Conservation (phyloP, 2,888 invertebrate species). For the Hoplodrina blanda region DNA sequence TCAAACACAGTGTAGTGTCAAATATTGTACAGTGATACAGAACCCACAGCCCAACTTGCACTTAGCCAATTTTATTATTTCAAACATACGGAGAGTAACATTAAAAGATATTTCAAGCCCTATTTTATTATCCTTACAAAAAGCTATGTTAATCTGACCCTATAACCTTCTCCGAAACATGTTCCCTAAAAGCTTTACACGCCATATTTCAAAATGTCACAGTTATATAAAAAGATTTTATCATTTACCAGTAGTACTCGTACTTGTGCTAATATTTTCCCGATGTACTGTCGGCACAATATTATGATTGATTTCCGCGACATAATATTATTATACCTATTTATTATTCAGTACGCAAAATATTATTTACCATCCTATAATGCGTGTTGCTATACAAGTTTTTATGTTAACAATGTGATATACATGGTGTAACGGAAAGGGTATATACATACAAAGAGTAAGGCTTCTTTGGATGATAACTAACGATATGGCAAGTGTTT, state of each 20-base stretch:
- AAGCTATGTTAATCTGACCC: conserved; percentile 19
- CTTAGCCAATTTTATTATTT: too few relatives aligned
- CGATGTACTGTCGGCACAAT: conserved; percentile 38
- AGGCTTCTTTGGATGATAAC: too few relatives aligned
- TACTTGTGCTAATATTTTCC: conserved; percentile 33
- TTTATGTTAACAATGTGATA: conserved; percentile 35
- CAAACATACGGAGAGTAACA: neutral
- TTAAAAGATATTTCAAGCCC: conserved; percentile 1
- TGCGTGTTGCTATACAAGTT: conserved; percentile 2
- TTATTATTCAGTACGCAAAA: conserved; percentile 42
- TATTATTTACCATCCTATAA: conserved; percentile 9
- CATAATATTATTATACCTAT: conserved; percentile 25
- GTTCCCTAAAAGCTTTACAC: conserved; percentile 37
- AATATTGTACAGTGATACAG: too few relatives aligned
- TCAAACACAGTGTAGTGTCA: too few relatives aligned
- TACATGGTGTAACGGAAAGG: too few relatives aligned
- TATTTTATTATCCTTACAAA: conserved; percentile 1
- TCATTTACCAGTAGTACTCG: conserved; percentile 17
- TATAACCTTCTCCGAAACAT: neutral
- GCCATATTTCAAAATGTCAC: conserved; percentile 43
- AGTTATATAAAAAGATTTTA: conserved; percentile 41
- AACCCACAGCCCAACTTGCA: too few relatives aligned
- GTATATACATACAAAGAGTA: too few relatives aligned
- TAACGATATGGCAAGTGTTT: too few relatives aligned
- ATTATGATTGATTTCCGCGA: conserved; percentile 40